Evolutionary conservation across 2,888 invertebrate species (phyloP).

Genomic region (Epirrita christyi): DNA sequence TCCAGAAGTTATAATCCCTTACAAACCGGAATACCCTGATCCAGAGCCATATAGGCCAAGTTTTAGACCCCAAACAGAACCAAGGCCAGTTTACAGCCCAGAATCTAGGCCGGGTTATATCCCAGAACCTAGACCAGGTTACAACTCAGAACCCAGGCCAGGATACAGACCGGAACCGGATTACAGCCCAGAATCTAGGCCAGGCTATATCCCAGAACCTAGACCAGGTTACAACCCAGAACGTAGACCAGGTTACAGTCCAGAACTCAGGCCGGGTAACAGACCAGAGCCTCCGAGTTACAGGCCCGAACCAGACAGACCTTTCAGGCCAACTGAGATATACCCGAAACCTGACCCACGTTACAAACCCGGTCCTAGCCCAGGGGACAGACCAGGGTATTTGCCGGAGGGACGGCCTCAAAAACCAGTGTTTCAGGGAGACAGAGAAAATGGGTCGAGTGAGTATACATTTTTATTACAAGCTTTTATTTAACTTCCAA

Average conservation of each 20-base stretch:
- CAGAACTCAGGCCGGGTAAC: conserved; percentile 21
- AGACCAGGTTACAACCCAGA: conserved; percentile 34
- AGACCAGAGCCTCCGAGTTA: conserved; percentile 39
- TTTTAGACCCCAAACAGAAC: conserved; percentile 38
- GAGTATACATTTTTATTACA: conserved; percentile 43
- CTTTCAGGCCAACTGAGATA: conserved; percentile 27
- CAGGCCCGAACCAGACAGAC: conserved; percentile 34
- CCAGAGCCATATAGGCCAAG: conserved; percentile 35
- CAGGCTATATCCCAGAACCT: conserved; percentile 33
- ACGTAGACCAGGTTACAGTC: too few species aligned
- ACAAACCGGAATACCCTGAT: conserved; percentile 47
- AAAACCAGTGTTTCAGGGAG: conserved; percentile 51
- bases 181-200: conserved; percentile 6
- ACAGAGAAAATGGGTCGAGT: conserved; percentile 61
- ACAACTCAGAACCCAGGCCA: conserved; percentile 24
- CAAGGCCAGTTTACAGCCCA: conserved; percentile 21
- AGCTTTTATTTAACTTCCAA: too few species aligned
- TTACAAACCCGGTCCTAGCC: conserved; percentile 31
- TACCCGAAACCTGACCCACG: conserved; percentile 22
- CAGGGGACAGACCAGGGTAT: conserved; percentile 19
- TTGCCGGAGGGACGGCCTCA: conserved; percentile 19
- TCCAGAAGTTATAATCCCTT: conserved; percentile 29
- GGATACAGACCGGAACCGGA: conserved; percentile 30
- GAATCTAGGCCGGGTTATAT: conserved; percentile 24
- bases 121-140: conserved; percentile 33